Conservation (phyloP, 2,888 invertebrate species). For the Ormyrus rosae region DNA sequence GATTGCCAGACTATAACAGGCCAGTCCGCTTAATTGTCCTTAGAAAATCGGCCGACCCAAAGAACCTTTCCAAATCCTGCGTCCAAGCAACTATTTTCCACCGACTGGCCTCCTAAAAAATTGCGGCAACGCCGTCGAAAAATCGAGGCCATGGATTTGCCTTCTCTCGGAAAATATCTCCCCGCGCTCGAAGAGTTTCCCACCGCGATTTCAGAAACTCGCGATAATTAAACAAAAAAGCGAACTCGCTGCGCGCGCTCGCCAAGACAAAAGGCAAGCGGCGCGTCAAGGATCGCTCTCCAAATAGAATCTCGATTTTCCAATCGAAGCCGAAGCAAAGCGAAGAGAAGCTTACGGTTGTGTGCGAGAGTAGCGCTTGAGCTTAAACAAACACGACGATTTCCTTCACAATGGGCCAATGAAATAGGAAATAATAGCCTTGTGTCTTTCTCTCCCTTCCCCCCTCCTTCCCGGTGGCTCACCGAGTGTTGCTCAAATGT, state of each 20-base stretch:
- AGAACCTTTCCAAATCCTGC: no score
- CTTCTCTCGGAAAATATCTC: no score
- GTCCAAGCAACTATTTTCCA: no score
- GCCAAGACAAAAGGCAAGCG: no score
- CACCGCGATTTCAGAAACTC: no score
- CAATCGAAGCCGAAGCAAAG: not conserved
- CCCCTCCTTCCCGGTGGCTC: not conserved
- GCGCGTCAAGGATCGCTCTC: not conserved
- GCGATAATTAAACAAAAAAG: conserved; percentile 22
- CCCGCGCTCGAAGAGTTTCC: no score
- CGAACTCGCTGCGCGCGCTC: not conserved
- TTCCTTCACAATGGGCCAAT: conserved; percentile 50
- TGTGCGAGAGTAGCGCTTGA: not conserved
- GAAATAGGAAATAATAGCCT: conserved; percentile 51
- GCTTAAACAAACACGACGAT: conserved; percentile 48
- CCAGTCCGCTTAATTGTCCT: not conserved
- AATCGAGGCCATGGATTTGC: no score
- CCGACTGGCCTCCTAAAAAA: not conserved
- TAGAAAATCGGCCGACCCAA: not conserved
- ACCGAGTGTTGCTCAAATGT: conserved; percentile 46
- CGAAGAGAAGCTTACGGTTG: no score
- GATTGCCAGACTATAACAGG: not conserved
- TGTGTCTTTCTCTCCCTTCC: not conserved
- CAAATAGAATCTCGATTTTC: not conserved
- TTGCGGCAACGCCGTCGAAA: no score